Percentiles rank a stretch among this genome's conserved stretches.
phyloP scores from a whole-genome alignment of 1,140 invertebrate species.

The Cherax destructor region DNA sequence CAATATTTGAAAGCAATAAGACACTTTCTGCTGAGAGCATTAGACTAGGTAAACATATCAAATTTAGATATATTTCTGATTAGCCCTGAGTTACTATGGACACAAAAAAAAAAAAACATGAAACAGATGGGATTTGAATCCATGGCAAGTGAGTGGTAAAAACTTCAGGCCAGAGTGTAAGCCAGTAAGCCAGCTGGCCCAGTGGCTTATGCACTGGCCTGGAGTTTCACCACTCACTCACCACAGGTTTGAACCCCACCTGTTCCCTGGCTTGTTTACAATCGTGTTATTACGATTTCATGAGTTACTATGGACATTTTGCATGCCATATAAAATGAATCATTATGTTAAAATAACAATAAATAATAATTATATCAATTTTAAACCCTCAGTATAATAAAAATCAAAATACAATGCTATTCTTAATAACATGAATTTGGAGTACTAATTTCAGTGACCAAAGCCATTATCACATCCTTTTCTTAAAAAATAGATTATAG shows the following conservation, averaged over 20 bases:
- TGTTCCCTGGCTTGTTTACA: too few species aligned
- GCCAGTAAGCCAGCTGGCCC: too few species aligned
- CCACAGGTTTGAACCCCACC: too few species aligned
- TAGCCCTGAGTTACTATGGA: conserved; percentile 38
- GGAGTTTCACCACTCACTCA: too few species aligned
- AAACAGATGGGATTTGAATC: too few species aligned
- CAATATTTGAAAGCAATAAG: background rate
- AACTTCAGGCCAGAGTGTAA: too few species aligned
- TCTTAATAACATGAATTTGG: background rate
- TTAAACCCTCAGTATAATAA: background rate
- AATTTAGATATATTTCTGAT: conserved; percentile 36
- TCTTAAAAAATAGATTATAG: background rate
- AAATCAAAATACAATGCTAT: background rate
- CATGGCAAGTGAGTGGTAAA: too few species aligned
- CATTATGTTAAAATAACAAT: conserved; percentile 3
- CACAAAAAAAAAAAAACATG: background rate
- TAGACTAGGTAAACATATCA: conserved; percentile 17
- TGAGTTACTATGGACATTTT: conserved; percentile 35
- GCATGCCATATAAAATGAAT: conserved; percentile 21
- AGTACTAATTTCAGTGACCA: background rate
- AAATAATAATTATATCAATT: background rate
- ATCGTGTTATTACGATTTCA: too few species aligned
- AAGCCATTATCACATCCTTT: background rate
- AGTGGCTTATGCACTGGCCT: too few species aligned
- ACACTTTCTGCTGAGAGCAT: background rate